These are phyloP conservation scores for Chelmon rostratus DNA, from an alignment of 2,797 vertebrate genomes.

Conservation along the genomic window DNA sequence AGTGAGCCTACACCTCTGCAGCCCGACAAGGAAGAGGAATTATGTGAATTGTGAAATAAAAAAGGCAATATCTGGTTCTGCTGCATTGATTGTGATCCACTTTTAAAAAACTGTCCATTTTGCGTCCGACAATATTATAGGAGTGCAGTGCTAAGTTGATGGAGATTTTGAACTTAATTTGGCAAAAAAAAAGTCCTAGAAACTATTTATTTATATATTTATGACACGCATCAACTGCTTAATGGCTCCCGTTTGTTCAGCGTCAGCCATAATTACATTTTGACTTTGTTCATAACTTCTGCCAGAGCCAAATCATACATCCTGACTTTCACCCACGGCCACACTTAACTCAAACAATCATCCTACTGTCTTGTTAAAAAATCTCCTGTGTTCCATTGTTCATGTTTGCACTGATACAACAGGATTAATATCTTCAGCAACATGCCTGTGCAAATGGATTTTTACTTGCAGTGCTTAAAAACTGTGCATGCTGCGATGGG, in stretches of 20 bases:
- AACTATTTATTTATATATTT: background rate
- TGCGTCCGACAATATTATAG: background rate
- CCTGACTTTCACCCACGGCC: conserved; percentile 16
- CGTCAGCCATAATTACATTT: background rate
- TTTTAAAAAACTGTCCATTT: background rate
- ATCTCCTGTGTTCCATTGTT: conserved; percentile 37
- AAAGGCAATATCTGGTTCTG: background rate
- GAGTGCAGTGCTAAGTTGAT: background rate
- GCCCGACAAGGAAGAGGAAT: background rate
- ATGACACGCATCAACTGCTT: background rate
- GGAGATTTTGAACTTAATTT: background rate
- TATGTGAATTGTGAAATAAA: background rate
- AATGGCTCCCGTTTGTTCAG: background rate
- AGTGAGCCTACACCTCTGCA: background rate
- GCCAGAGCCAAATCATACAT: conserved; percentile 20
- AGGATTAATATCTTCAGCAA: conserved; percentile 9
- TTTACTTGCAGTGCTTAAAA: conserved; percentile 51
- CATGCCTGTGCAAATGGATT: conserved; percentile 38
- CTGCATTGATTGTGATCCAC: background rate
- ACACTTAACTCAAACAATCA: conserved; percentile 17
- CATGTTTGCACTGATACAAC: conserved; percentile 14
- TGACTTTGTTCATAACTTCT: conserved; percentile 20
- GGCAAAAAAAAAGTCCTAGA: background rate
- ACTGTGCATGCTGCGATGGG: conserved; percentile 51
- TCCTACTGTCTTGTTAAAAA: conserved; percentile 3